Base-by-base conservation (phyloP, 1,140 invertebrate species). In the Bombyx mandarina region DNA sequence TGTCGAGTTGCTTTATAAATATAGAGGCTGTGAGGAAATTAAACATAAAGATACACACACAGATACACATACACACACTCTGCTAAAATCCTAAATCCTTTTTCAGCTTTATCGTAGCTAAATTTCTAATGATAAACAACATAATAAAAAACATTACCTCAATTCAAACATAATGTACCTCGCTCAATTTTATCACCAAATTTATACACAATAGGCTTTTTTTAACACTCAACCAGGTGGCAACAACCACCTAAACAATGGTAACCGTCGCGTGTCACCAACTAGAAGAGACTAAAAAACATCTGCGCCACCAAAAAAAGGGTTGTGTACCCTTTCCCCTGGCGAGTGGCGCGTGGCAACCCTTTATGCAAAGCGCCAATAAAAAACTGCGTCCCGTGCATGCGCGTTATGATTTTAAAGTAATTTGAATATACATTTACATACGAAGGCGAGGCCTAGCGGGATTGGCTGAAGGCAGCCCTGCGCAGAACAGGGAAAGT, bases 391-490 rank as follows among this genome's bases (percentile, higher is more conserved):
- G 70, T 42, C 63, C 47, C 79, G 83, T 84, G 81, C 81, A 83
- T 84, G 81, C 83, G 82, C 83, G 67, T 58, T 80, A 63, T 73
- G 71, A 80, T 80, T 84, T 86, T 82, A 86, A 86, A 86, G 70
- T 82, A 73, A 84, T 86, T 84, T 86, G 81, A 84, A 86, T 84
- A 80, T 75, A 72, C 60, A 82, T 86, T 82, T 82, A 80, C 81
- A 83, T 83, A 80, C 22, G n/a, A 7, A 26, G 52, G 60, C 54
- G 56, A 22, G 61, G 58, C 60, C 63, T 54, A 52, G 54, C 61
- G 66, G 67, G 51, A 86, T 86, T 86, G 82, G 82, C 59, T 60
- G 61, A 48, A 55, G 64, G 73, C 70, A 60, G 68, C 56, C 75
- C 61, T 80, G 79, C 79, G 80, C 75, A 79, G n/a, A 72, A 65